These are phyloP conservation scores for Dysmachus trigonus DNA, from an alignment of 2,888 invertebrate genomes.

Conservation along the genomic window DNA sequence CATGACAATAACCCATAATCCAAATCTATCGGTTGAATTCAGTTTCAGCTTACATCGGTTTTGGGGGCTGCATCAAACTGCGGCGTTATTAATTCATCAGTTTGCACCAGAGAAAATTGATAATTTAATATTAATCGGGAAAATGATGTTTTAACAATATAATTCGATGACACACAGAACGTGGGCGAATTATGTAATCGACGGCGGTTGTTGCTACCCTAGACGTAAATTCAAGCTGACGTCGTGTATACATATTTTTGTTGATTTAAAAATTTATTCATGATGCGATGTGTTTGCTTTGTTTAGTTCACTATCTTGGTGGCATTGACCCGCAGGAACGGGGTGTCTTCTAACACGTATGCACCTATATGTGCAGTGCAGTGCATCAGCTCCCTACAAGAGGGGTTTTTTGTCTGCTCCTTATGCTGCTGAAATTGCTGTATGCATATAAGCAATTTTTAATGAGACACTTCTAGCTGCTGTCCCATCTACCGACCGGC, in stretches of 20 bases:
- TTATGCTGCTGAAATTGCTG: not conserved
- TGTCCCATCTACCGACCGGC: not conserved
- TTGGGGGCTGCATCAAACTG: not conserved
- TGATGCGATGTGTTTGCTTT: not conserved
- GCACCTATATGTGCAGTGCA: not conserved
- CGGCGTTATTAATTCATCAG: not conserved
- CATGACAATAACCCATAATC: not conserved
- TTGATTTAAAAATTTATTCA: not conserved
- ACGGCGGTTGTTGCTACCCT: not conserved
- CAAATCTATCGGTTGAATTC: not conserved
- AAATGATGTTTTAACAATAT: not conserved
- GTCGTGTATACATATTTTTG: not conserved
- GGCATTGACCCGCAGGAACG: not conserved
- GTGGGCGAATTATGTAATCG: not conserved
- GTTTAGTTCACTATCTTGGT: not conserved
- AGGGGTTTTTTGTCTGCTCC: not conserved
- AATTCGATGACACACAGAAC: not conserved
- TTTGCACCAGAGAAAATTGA: not conserved
- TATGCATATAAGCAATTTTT: not conserved
- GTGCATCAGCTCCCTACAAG: not conserved
- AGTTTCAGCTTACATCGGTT: not conserved
- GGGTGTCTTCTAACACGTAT: not conserved
- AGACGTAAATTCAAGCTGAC: not conserved
- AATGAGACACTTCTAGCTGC: not conserved
- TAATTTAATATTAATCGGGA: not conserved